phyloP scores from a whole-genome alignment of 2,797 vertebrate genomes.

The Trematomus bernacchii region DNA sequence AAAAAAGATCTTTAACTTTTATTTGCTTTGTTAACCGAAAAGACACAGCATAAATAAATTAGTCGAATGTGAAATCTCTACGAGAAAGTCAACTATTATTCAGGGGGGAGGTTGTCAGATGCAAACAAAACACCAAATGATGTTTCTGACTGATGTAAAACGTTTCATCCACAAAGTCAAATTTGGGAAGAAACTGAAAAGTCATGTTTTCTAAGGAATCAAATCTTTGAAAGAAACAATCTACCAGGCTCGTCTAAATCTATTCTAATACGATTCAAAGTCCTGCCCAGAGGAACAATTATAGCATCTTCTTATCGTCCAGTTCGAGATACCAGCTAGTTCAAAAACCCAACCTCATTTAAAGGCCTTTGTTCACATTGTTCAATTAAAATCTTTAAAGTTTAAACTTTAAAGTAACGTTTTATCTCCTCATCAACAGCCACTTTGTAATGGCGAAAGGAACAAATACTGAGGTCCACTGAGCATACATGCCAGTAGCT shows the following conservation, averaged over 20 bases:
- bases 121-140: constrained; percentile 9
- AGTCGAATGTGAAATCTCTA: constrained; percentile 12
- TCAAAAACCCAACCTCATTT: not conserved
- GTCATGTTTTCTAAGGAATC: not conserved
- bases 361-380: not conserved
- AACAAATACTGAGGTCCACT: constrained; percentile 6
- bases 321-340: not conserved
- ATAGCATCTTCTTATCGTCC: constrained; percentile 13
- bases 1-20: too few relatives aligned
- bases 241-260: not conserved
- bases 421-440: constrained; percentile 2
- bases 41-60: constrained; percentile 15
- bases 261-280: constrained; percentile 6
- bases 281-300: constrained; percentile 2
- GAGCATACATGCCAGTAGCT: not conserved
- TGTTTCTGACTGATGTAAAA: constrained; percentile 5
- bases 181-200: constrained; percentile 8
- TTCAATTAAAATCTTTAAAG: not conserved
- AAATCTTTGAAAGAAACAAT: constrained; percentile 17
- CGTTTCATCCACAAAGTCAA: constrained; percentile 12
- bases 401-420: constrained; percentile 11
- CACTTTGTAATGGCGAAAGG: constrained; percentile 7
- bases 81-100: constrained; percentile 12
- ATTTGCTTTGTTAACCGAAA: too few relatives aligned
- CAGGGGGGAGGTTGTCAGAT: constrained; percentile 13